Base-by-base conservation (phyloP, 1,140 invertebrate genomes). In the Marisa cornuarietis region DNA sequence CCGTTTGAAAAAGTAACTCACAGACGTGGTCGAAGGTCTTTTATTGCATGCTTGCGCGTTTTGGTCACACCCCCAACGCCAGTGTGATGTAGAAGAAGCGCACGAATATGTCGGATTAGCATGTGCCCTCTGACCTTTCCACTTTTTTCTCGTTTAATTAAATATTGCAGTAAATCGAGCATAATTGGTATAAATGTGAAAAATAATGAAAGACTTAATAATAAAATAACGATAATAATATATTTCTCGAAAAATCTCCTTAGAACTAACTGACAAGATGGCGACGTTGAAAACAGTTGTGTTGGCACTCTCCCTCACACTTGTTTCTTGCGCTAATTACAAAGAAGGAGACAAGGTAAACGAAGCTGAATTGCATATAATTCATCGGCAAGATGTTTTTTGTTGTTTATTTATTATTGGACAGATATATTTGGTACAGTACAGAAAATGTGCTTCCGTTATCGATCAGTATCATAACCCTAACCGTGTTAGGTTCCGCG, bases 261-360 rank as follows among this genome's bases (percentile, higher is more conserved):
- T 8, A 26, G 66, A 68, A 68, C 22, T 24, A 13, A 58, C 54
- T 58, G 11, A 68, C 65, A 82, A 82, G 51, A 82, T 79, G 81
- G 78, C 78, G 78, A 65, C 26, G 18, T 77, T 49, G 26, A 77
- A 76, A 54, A 62, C 61, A 71, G 68, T 82, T 75, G 73, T 78
- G 81, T 79, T 82, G 81, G 78, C 81, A 82, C 66, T 82, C 69
- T 71, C 84, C 83, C 61, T 84, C 51, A 63, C 61, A n/a, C 49
- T 71, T 71, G 76, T 75, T 31, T 75, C 72, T 71, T 75, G 74
- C 77, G 52, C 78, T n/a, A 83, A 83, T 65, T 87, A 84, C 81
- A 83, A 87, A 69, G 84, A 88, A 66, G 83, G 83, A 52, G 85
- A 84, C 54, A 84, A 87, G 87, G 87, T 88, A 77, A 20, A 66